phyloP scores from a whole-genome alignment of 2,888 invertebrate genomes.

The Seira sanloemensis region DNA sequence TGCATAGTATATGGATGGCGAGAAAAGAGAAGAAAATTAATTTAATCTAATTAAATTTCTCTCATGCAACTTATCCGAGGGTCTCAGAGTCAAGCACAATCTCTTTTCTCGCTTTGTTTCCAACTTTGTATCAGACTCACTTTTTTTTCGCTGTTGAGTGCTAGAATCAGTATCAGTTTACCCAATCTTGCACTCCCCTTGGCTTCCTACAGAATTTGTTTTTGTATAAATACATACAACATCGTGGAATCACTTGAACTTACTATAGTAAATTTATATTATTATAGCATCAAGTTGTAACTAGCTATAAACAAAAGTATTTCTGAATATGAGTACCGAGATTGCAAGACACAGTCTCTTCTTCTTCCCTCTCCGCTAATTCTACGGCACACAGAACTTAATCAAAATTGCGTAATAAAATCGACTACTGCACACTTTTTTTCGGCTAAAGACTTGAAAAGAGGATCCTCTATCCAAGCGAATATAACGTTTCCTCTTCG shows the following conservation, averaged over 20 bases:
- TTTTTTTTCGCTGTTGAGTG: neutral
- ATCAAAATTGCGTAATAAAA: neutral
- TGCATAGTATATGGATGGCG: neutral
- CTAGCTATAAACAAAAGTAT: no score
- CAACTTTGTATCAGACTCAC: neutral
- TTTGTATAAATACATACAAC: no score
- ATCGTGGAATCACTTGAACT: no score
- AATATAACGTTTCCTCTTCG: no score
- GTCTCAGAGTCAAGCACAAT: neutral
- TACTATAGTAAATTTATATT: no score
- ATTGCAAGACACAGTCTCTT: no score
- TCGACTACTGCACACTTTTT: neutral
- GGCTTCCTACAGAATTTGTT: neutral
- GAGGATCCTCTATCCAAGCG: neutral
- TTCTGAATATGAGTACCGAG: no score
- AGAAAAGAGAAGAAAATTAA: constrained; percentile 52
- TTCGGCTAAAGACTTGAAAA: neutral
- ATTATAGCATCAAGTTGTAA: no score
- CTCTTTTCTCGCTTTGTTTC: neutral
- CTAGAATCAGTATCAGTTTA: neutral
- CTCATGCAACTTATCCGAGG: neutral
- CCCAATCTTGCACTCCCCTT: neutral
- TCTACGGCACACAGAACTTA: neutral
- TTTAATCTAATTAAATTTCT: constrained; percentile 56
- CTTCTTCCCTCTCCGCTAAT: no score